These are phyloP conservation scores for Trachelus stipa DNA, from an alignment of 2,888 invertebrate species.

Conservation along the genomic window DNA sequence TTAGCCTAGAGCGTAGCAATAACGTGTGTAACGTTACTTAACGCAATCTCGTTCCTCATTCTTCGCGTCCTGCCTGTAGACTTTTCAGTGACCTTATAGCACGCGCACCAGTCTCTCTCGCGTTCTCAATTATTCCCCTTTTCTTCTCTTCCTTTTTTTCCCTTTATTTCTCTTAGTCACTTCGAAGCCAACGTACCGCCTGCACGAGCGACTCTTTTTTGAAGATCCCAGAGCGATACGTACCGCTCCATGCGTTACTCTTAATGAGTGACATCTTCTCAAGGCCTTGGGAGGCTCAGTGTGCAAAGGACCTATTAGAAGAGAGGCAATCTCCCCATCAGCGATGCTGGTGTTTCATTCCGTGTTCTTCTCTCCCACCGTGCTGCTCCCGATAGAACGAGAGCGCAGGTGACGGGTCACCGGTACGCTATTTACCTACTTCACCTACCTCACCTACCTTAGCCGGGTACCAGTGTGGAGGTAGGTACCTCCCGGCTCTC, in stretches of 20 bases:
- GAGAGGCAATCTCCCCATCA: not conserved
- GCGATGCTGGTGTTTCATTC: not conserved
- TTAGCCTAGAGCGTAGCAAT: not conserved
- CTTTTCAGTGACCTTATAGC: not conserved
- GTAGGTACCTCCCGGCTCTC: not conserved
- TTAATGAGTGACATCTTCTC: not conserved
- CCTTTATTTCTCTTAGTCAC: not conserved
- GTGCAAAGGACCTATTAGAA: not conserved
- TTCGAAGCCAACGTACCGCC: not conserved
- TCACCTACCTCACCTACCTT: conserved; percentile 55
- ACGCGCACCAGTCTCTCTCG: not conserved
- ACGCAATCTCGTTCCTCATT: not conserved
- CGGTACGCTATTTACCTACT: conserved; percentile 66
- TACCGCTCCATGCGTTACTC: not conserved
- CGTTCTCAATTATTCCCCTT: no score
- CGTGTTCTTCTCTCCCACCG: conserved; percentile 49
- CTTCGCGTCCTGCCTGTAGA: not conserved
- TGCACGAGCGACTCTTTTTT: not conserved
- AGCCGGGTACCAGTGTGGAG: not conserved
- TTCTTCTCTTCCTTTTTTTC: not conserved
- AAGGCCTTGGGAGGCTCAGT: not conserved
- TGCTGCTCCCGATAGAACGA: conserved; percentile 65
- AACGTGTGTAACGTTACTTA: not conserved
- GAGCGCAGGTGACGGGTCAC: conserved; percentile 66
- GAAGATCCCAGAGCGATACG: not conserved